A percentile compares a stretch with the other conserved stretches of the same genome.
Evolutionary conservation across 2,797 vertebrate species (phyloP).

Genomic region (Neomorphus geoffroyi): DNA sequence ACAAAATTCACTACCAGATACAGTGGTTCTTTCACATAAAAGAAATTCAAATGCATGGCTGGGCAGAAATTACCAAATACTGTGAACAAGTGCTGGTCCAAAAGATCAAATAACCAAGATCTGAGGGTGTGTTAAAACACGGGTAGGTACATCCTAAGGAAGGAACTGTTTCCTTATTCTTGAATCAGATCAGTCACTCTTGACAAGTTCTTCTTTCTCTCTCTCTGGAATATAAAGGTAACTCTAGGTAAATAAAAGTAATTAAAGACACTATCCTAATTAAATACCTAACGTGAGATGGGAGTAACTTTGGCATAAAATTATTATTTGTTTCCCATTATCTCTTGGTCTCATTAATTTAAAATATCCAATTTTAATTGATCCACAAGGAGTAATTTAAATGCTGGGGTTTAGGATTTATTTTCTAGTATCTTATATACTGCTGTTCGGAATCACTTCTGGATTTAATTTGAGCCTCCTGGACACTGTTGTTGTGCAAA

Average conservation of each 20-base stretch:
- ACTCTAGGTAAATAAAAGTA: not conserved
- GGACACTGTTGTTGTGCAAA: not conserved
- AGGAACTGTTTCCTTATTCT: not conserved
- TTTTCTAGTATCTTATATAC: not conserved
- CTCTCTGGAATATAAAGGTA: not conserved
- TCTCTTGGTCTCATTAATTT: not conserved
- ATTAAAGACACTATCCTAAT: not conserved
- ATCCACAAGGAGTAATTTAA: not conserved
- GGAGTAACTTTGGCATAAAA: not conserved
- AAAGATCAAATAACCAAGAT: not conserved
- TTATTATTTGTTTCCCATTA: not conserved
- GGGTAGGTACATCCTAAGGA: not conserved
- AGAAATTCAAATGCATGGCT: not conserved
- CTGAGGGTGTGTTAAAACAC: not conserved
- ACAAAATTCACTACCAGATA: not conserved
- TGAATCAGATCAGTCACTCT: not conserved
- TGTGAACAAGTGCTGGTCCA: not conserved
- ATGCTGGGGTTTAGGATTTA: not conserved
- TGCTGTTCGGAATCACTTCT: not conserved
- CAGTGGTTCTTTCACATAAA: not conserved
- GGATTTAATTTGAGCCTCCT: not conserved
- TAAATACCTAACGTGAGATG: not conserved
- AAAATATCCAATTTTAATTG: not conserved
- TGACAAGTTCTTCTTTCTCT: not conserved
- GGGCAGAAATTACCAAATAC: not conserved